Evolutionary conservation across 2,113 vertebrate species (phyloP).

Genomic region (Bufo gargarizans): DNA sequence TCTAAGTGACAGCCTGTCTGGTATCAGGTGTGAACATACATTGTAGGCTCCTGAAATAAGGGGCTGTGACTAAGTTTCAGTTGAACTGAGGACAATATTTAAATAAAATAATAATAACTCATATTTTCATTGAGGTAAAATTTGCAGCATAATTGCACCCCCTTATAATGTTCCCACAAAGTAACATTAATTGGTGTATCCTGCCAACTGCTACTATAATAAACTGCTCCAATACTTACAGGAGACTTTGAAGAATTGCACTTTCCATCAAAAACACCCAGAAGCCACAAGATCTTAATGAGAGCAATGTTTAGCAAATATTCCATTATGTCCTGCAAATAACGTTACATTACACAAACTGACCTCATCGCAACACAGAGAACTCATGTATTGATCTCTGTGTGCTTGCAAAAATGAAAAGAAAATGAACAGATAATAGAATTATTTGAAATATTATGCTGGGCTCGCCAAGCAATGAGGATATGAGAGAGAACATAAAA

Average conservation of each 20-base stretch:
- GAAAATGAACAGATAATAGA: constrained; percentile 17
- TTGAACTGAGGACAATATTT: not conserved
- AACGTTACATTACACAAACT: constrained; percentile 55
- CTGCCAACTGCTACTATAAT: constrained; percentile 36
- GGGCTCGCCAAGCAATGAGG: not conserved
- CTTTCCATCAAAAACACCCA: constrained; percentile 32
- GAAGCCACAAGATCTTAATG: constrained; percentile 35
- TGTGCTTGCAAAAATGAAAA: not conserved
- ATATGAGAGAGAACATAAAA: not conserved
- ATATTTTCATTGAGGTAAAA: not conserved
- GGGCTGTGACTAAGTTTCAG: not conserved
- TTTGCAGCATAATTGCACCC: constrained; percentile 24
- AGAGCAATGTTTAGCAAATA: constrained; percentile 55
- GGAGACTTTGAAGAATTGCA: constrained; percentile 53
- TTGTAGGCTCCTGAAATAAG: not conserved
- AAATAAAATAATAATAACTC: not conserved
- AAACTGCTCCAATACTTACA: constrained; percentile 39
- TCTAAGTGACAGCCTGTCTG: too few species aligned
- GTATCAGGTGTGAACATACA: too few species aligned
- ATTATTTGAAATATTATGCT: not conserved
- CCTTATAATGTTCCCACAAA: constrained; percentile 36
- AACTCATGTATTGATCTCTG: not conserved
- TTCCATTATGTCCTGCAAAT: constrained; percentile 58
- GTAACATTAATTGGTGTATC: constrained; percentile 54
- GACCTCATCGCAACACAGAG: constrained; percentile 9